Evolutionary conservation across 1,140 invertebrate species (phyloP).

Genomic region (Drosophila fuyamai): DNA sequence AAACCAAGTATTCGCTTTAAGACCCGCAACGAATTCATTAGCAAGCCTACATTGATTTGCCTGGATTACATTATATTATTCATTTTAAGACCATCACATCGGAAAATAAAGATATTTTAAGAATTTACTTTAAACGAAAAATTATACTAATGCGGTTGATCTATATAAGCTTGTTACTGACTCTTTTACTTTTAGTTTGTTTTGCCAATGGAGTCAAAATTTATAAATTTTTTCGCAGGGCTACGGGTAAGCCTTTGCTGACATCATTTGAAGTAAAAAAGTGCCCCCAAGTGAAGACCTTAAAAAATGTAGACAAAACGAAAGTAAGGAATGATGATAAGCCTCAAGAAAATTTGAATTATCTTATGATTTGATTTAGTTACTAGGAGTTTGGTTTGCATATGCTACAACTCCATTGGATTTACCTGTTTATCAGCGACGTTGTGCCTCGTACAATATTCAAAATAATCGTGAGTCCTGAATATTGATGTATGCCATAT

Average conservation of each 20-base stretch:
- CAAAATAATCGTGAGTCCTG: constrained; percentile 41
- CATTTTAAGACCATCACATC: too few relatives aligned
- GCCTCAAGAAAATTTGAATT: accelerated
- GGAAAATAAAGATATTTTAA: not conserved
- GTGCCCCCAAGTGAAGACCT: constrained; percentile 19
- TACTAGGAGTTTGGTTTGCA: constrained; percentile 59
- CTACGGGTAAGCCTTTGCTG: not conserved
- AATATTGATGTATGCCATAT: not conserved
- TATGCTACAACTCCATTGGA: constrained; percentile 53
- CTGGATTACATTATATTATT: not conserved
- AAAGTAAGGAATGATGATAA: constrained; percentile 2
- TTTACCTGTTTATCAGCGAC: constrained; percentile 14
- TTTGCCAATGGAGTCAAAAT: not conserved
- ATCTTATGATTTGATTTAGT: constrained; percentile 6
- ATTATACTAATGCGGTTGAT: not conserved
- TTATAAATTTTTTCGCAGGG: too few relatives aligned
- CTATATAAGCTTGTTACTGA: not conserved
- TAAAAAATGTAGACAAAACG: constrained; percentile 18
- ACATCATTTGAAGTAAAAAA: not conserved
- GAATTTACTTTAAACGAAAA: not conserved
- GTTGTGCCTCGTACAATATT: constrained; percentile 56
- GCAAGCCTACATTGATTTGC: not conserved
- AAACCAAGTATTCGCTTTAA: constrained; percentile 14
- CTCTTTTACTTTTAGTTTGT: not conserved
- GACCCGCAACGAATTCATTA: constrained; percentile 31